Evolutionary conservation across 2,888 invertebrate genomes (phyloP).

Genomic region (Agrypnus murinus): DNA sequence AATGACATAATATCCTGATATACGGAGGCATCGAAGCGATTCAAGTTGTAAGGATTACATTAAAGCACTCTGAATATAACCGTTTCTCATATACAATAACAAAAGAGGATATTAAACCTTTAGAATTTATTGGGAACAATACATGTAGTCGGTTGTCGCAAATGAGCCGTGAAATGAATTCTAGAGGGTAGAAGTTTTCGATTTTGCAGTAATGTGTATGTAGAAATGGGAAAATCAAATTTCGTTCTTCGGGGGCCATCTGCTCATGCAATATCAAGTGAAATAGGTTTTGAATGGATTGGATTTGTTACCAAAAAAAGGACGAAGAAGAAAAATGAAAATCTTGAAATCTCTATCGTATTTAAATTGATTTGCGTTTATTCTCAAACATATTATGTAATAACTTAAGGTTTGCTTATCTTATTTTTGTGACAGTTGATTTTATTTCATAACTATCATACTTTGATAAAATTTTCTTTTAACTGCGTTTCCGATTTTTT

Average conservation of each 20-base stretch:
- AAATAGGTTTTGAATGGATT: background rate
- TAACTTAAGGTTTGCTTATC: too few relatives aligned
- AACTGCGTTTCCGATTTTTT: too few relatives aligned
- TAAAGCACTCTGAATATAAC: conserved; percentile 5
- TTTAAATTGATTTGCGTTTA: too few relatives aligned
- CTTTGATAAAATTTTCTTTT: too few relatives aligned
- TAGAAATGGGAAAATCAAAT: conserved; percentile 3
- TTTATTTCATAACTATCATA: too few relatives aligned
- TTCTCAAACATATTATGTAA: too few relatives aligned
- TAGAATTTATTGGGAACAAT: conserved; percentile 11
- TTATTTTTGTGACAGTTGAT: too few relatives aligned
- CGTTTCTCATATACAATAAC: conserved; percentile 11
- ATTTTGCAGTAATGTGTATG: background rate
- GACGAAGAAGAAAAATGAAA: background rate
- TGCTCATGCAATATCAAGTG: conserved; percentile 2
- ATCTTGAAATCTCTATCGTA: too few relatives aligned
- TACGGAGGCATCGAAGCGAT: background rate
- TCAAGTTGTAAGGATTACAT: conserved; percentile 17
- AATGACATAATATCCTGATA: background rate
- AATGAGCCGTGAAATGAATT: conserved; percentile 28
- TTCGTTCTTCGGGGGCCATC: conserved; percentile 6
- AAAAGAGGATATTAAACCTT: conserved; percentile 11
- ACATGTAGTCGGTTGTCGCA: conserved; percentile 5
- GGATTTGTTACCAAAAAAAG: background rate
- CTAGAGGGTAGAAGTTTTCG: conserved; percentile 9